Conservation (phyloP, 2,888 invertebrate genomes). For the Nephrotoma appendiculata region DNA sequence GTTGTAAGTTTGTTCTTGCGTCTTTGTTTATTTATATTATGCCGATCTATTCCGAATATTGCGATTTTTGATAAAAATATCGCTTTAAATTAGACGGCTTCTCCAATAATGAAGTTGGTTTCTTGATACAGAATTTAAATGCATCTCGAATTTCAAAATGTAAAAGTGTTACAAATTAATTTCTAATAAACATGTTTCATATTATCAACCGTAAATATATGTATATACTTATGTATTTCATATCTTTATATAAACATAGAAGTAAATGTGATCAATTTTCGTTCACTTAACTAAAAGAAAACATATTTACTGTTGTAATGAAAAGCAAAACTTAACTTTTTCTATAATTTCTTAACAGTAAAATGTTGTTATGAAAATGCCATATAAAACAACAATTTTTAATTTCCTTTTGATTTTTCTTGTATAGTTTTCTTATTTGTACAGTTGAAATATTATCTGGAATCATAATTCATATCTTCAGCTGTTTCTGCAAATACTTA, state of each 20-base stretch:
- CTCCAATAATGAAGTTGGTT: too few relatives aligned
- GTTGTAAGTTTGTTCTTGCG: too few relatives aligned
- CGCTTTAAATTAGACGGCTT: too few relatives aligned
- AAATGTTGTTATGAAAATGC: neutral
- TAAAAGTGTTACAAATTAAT: neutral
- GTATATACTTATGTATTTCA: neutral
- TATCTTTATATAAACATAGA: neutral
- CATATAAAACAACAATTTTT: neutral
- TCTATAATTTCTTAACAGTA: neutral
- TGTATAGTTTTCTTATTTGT: too few relatives aligned
- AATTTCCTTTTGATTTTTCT: neutral
- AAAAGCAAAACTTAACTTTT: neutral
- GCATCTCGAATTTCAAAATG: neutral
- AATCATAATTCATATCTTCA: neutral
- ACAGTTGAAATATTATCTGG: neutral
- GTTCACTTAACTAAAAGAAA: neutral
- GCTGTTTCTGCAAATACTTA: neutral
- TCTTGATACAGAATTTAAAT: too few relatives aligned
- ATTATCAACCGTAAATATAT: neutral
- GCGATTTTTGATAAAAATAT: too few relatives aligned
- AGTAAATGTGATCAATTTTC: neutral
- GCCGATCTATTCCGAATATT: too few relatives aligned
- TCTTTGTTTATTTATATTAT: too few relatives aligned
- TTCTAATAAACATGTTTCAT: neutral
- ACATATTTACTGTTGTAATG: neutral